Percentiles rank a stretch among this genome's conserved stretches.
These are phyloP conservation scores for Phoebastria nigripes DNA, from an alignment of 2,797 vertebrate species.

Conservation along the genomic window DNA sequence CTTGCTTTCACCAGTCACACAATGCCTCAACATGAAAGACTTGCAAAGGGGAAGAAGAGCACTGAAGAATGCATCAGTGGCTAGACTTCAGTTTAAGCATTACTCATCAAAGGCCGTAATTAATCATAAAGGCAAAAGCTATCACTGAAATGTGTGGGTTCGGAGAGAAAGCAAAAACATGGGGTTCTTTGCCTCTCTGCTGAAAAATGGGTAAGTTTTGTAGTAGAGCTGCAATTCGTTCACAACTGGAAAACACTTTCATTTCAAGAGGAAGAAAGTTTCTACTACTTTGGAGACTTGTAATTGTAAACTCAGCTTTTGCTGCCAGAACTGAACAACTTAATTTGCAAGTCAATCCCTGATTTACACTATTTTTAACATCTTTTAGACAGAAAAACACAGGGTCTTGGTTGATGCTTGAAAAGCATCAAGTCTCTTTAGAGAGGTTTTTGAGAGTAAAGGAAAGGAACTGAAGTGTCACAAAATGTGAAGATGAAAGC, in stretches of 20 bases:
- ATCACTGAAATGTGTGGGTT: neutral
- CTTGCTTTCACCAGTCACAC: neutral
- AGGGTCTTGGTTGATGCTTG: neutral
- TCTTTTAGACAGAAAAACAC: neutral
- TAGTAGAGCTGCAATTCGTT: neutral
- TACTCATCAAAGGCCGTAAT: neutral
- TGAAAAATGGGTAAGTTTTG: neutral
- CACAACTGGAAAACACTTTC: neutral
- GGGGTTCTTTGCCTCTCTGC: neutral
- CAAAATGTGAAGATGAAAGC: slow-evolving; percentile 3
- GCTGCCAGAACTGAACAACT: neutral
- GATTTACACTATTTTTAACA: slow-evolving; percentile 22
- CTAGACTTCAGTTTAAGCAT: neutral
- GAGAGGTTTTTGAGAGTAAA: neutral
- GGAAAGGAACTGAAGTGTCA: neutral
- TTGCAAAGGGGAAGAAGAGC: neutral
- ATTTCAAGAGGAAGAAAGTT: neutral
- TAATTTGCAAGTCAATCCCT: slow-evolving; percentile 21
- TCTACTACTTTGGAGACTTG: neutral
- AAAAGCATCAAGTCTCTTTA: neutral
- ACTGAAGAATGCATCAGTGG: neutral
- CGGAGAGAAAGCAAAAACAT: neutral
- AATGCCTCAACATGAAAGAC: neutral
- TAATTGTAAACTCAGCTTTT: neutral
- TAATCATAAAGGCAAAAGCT: neutral